Evolutionary conservation across 2,113 vertebrate species (phyloP).

Genomic region (Meles meles): DNA sequence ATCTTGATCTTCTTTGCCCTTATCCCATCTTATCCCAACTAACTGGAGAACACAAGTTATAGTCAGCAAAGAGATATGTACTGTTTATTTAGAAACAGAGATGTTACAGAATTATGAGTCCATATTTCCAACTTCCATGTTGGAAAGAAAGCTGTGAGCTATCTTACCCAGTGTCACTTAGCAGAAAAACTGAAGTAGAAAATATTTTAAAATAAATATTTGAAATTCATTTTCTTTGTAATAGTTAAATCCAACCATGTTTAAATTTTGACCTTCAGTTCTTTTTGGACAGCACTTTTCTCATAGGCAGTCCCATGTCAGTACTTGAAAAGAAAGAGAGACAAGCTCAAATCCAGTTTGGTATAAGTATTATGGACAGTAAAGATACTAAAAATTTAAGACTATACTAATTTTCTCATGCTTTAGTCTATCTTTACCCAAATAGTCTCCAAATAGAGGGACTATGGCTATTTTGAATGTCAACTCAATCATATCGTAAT

Average conservation of each 20-base stretch:
- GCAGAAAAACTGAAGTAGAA: neutral
- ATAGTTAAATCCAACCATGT: neutral
- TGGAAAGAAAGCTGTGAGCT: neutral
- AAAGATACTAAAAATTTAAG: neutral
- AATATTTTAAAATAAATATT: constrained; percentile 10
- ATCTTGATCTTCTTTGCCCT: neutral
- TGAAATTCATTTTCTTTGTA: neutral
- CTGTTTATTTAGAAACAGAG: neutral
- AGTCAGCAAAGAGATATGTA: neutral
- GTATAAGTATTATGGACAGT: neutral
- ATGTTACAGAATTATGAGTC: neutral
- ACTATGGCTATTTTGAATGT: neutral
- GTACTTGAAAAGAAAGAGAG: neutral
- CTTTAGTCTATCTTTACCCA: neutral
- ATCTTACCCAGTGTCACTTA: neutral
- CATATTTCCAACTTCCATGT: neutral
- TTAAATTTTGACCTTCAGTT: neutral
- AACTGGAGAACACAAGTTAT: neutral
- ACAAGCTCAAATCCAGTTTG: neutral
- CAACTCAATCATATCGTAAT: neutral
- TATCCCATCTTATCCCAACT: neutral
- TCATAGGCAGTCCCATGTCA: neutral
- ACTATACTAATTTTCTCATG: neutral
- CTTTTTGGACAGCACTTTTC: constrained; percentile 3
- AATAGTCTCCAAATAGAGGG: neutral